phyloP scores from a whole-genome alignment of 1,140 invertebrate species.

The Nephila pilipes region DNA sequence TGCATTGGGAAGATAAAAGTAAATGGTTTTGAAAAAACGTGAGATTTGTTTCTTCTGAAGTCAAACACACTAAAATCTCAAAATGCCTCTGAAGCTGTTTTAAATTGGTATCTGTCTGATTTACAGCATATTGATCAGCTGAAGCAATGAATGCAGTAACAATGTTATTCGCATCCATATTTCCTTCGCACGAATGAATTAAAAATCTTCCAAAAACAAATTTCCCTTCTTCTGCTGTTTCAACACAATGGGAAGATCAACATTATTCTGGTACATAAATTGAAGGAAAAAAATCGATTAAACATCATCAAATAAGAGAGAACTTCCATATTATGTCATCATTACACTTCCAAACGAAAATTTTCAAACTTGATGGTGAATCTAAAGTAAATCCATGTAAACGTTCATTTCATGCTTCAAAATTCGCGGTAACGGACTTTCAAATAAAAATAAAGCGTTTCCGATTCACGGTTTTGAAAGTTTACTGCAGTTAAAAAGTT shows the following conservation, averaged over 20 bases:
- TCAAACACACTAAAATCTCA: conserved; percentile 63
- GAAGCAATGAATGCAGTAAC: conserved; percentile 43
- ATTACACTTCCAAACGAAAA: too few species aligned
- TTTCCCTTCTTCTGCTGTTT: background rate
- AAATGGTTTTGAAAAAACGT: conserved; percentile 13
- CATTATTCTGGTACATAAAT: too few species aligned
- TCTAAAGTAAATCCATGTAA: background rate
- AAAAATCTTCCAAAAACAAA: background rate
- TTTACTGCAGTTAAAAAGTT: too few species aligned
- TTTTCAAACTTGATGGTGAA: too few species aligned
- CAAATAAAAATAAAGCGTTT: background rate
- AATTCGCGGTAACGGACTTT: background rate
- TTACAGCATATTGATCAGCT: conserved; percentile 55
- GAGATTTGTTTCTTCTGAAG: conserved; percentile 33
- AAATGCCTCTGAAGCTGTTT: conserved; percentile 60
- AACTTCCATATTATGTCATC: too few species aligned
- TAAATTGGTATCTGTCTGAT: conserved; percentile 46
- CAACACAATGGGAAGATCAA: background rate
- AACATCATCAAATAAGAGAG: too few species aligned
- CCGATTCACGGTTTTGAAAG: too few species aligned
- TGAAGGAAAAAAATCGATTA: too few species aligned
- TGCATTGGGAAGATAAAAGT: conserved; percentile 55
- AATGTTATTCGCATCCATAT: conserved; percentile 57
- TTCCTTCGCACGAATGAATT: background rate
- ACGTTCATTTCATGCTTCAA: background rate